A percentile compares a stretch with the other conserved stretches of the same genome.
Evolutionary conservation across 2,797 vertebrate genomes (phyloP).

Genomic region (Oceanodroma leucorhoa): DNA sequence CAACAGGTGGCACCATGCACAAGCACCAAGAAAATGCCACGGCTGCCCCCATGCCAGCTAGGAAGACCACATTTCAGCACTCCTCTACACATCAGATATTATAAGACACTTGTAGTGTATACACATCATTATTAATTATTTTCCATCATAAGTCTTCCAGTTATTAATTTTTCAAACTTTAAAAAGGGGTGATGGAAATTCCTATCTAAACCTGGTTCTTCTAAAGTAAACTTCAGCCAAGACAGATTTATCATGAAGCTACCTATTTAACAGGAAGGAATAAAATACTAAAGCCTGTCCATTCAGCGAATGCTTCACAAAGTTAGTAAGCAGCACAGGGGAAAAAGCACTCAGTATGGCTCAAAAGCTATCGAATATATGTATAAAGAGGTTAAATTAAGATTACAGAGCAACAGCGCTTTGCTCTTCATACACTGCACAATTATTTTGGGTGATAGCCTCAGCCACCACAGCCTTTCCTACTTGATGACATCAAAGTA

Average conservation of each 20-base stretch:
- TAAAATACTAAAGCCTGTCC: background rate
- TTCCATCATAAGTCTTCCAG: background rate
- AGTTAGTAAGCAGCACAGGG: background rate
- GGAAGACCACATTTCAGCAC: background rate
- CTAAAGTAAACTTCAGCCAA: background rate
- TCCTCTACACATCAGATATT: background rate
- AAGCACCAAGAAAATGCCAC: background rate
- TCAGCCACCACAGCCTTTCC: background rate
- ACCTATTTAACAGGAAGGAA: background rate
- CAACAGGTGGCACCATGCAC: constrained; percentile 56
- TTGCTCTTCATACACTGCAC: background rate
- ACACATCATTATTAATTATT: background rate
- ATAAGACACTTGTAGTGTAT: background rate
- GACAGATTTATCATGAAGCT: background rate
- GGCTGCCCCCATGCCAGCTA: background rate
- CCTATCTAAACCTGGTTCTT: background rate
- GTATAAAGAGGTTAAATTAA: background rate
- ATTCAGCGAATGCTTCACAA: background rate
- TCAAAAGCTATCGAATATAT: background rate
- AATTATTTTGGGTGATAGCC: background rate
- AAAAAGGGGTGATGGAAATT: background rate
- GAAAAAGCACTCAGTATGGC: background rate
- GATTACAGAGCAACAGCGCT: background rate
- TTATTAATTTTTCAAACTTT: background rate
- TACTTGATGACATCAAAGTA: background rate